Evolutionary conservation across 2,113 vertebrate species (phyloP).

Genomic region (Malurus alboscapulatus): DNA sequence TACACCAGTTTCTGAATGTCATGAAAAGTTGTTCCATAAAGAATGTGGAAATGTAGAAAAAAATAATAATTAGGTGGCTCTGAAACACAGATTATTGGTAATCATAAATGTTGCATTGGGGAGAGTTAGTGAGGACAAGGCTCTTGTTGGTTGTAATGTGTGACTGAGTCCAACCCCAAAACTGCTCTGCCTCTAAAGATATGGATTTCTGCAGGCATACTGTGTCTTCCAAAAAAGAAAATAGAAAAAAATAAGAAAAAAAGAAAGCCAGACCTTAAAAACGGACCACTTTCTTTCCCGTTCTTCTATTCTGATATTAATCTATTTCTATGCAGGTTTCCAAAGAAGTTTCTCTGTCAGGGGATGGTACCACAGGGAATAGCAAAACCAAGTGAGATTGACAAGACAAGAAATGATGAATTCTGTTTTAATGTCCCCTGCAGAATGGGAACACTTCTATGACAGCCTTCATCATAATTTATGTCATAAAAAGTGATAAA

Average conservation of each 20-base stretch:
- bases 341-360: neutral
- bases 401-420: neutral
- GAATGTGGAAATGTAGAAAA: neutral
- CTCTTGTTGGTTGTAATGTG: neutral
- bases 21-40: neutral
- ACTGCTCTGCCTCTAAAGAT: neutral
- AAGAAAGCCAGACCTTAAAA: neutral
- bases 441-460: neutral
- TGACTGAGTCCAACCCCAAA: neutral
- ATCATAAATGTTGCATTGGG: neutral
- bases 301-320: neutral
- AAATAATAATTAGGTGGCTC: neutral
- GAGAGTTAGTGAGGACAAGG: neutral
- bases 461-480: neutral
- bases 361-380: neutral
- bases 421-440: neutral
- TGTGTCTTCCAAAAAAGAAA: neutral
- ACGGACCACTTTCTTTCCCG: neutral
- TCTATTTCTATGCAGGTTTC: neutral
- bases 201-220: neutral
- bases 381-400: neutral
- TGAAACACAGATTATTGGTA: neutral
- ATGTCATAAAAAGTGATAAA: neutral
- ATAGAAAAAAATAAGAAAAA: neutral
- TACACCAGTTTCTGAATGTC: neutral